Base-by-base conservation (phyloP, 2,113 vertebrate species). In the Struthidea cinerea region DNA sequence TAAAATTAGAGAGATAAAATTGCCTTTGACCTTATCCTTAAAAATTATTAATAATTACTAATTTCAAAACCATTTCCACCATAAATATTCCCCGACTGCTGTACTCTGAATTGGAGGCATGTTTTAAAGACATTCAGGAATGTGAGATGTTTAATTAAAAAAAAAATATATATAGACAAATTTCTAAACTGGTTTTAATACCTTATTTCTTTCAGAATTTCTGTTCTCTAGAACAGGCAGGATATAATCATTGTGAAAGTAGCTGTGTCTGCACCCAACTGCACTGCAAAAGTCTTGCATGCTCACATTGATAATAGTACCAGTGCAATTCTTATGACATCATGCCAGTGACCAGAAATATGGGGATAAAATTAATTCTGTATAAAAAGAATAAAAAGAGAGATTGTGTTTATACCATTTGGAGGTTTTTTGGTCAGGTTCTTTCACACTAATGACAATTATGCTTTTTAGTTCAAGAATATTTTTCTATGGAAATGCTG, bases 401-500 rank as follows among this genome's bases (percentile, higher is more conserved):
- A 74, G 27, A 7, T 23, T 59, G 22, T 60, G 19, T 71, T 91
- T 82, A 7, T 59, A 27, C 14, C 60, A 60, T 86, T 88, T 85
- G 8, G 69, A 27, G 21, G 5, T 73, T 91, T 96, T 74, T 94
- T 95, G 69, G 93, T 89, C 53, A 82, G n/a, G 16, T 94, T 92
- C 76, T 93, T 96, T 96, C 57, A 91, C 10, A 33, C 11, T 84
- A 73, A 93, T 90, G 90, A 69, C 35, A 88, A 61, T 93, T 59
- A 75, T 0, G 7, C 3, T 78, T 88, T 88, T 93, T 70, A 59
- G 21, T 65, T 94, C 63, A 88, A 88, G 53, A 84, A 86, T 73
- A 37, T 74, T 84, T 93, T 96, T 95, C 67, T 84, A 12, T 94
- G 39, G n/a, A 91, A 96, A 11, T 90, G 71, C 55, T 95, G 68